Evolutionary conservation across 2,888 invertebrate species (phyloP), one percentile per base, ranked within the genome.

Genomic region (Bimastos eiseni): DNA sequence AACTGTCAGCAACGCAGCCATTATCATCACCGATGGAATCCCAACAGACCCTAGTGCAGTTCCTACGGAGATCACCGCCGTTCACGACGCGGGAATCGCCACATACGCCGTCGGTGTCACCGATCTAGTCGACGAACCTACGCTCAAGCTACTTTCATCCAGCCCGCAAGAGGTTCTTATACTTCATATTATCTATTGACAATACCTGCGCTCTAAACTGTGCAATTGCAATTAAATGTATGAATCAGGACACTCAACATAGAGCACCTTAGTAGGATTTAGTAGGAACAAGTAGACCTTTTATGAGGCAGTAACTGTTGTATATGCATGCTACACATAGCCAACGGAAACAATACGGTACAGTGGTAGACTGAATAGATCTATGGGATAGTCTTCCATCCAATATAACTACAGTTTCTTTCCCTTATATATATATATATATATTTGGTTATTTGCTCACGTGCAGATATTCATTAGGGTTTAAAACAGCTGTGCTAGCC

Each of bases 11-110:
- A 91, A 91, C 37, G 84, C 89, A 33, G 91, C 89, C 37, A 83
- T 89, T n/a, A 38, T 89, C 41, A 24, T 89, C 41, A 89, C 89
- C 41, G 44, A 89, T 36, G 89, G 89, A 41, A 89, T 33, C 4
- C 89, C 89, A 11, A 38, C 89, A 1, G 21, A 41, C 5, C 37
- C 89, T 19, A 33, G 17, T 19, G 37, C 33, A 89, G 37, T 89
- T 33, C 89, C 89, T n/a, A 19, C 33, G 33, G 41, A 41, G 33
- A 49, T 49, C 49, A 30, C 0, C 5, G 89, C 89, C 38, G 44
- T 41, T 13, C 49, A 49, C 6, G 89, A 89, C n/a, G 33, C 30
- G 19, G 89, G 89, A 24, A 49, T 89, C 33, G 89, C 33, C 33
- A 49, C 49, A 19, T 89, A 36, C 44, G 89, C n/a, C n/a, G 38